Evolutionary conservation across 1,140 invertebrate species (phyloP), one percentile per base, ranked within the genome.

Genomic region (Hylyphantes graminicola): DNA sequence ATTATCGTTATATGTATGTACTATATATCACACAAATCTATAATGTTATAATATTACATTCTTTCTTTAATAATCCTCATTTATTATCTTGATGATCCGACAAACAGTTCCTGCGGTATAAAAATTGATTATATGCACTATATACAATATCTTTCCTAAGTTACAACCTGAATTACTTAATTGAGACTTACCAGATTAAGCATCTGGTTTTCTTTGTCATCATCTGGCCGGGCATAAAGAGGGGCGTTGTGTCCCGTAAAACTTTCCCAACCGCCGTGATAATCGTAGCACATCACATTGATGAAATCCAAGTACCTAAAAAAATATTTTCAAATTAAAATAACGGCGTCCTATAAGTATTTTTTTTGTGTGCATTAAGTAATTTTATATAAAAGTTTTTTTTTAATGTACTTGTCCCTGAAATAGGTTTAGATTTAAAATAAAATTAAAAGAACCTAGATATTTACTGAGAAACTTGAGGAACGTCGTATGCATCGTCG

Each of bases 201-300:
- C 64, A 88, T 88, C 89, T 21, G 88, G 90, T 85, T 88, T 88
- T 74, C 94, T 48, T 85, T 0, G 93, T 93, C 78, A 55, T 90
- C 88, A 82, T 87, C 81, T 48, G 89, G 85, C 21, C 89, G 59
- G 4, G 87, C 77, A 70, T 87, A 90, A 21, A 91, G 85, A 3
- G 90, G 89, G 48, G 89, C 86, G 76, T 90, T 87, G 57, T 90
- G 88, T 12, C 87, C 93, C 0, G 95, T 93, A 67, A 90, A 91
- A 0, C 90, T 90, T 87, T 96, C 94, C 95, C 95, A 97, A 6
- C 93, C 91, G 7, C 95, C 95, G 87, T 96, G 95, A 89, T 96
- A 96, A 90, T 97, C 96, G 88, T 97, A 97, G 80, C 93, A 93
- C 95, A 97, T 96, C 85, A 97, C 92, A 87, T 96, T 95, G 35